These are phyloP conservation scores for Leptinotarsa rubiginosa DNA, from an alignment of 2,888 invertebrate genomes.

Conservation along the genomic window DNA sequence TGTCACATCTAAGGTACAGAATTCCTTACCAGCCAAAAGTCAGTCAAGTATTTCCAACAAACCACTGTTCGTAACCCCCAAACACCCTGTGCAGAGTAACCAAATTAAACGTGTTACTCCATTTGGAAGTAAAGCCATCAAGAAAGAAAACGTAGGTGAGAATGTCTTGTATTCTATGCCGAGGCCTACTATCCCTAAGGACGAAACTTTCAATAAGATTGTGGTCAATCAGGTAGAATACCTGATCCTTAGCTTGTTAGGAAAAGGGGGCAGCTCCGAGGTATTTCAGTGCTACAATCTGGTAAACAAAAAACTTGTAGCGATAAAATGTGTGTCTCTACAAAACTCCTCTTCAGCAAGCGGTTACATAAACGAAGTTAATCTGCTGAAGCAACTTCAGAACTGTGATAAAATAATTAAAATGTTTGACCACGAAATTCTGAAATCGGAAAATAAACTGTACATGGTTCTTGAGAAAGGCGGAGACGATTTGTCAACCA, in stretches of 20 bases:
- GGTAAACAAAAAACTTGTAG: conserved; percentile 72
- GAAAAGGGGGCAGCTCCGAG: conserved; percentile 91
- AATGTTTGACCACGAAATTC: conserved; percentile 85
- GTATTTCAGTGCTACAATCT: conserved; percentile 80
- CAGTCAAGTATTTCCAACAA: conserved; percentile 43
- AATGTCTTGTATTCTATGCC: conserved; percentile 33
- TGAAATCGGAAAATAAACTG: conserved; percentile 73
- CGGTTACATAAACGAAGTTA: conserved; percentile 91
- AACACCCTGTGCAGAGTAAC: conserved; percentile 26
- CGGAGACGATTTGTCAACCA: conserved; percentile 86
- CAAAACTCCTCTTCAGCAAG: conserved; percentile 78
- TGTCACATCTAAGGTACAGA: conserved; percentile 46
- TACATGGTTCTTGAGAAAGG: conserved; percentile 94
- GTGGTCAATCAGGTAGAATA: conserved; percentile 81
- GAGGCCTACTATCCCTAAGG: conserved; percentile 15
- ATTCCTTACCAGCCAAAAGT: conserved; percentile 38
- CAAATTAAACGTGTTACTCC: conserved; percentile 7
- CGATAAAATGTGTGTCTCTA: conserved; percentile 87
- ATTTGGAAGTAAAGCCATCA: background rate
- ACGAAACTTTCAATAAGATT: conserved; percentile 65
- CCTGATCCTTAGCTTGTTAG: conserved; percentile 79
- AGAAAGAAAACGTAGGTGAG: background rate
- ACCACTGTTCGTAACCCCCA: conserved; percentile 37
- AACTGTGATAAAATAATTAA: conserved; percentile 85
- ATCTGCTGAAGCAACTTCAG: conserved; percentile 83